Conservation (phyloP, 2,113 vertebrate genomes). For the Uria aalge region DNA sequence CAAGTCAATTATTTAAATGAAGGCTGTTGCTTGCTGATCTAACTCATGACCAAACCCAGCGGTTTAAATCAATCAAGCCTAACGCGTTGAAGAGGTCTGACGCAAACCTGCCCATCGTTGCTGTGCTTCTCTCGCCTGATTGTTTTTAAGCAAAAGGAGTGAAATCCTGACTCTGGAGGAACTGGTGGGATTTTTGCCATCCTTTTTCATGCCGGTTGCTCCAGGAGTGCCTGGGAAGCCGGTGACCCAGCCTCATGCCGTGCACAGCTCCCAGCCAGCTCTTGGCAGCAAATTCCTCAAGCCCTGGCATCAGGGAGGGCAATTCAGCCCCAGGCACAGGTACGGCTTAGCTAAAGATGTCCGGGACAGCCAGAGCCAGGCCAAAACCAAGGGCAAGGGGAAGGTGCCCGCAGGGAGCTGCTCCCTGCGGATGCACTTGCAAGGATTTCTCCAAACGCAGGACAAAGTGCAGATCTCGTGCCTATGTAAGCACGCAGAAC, state of each 20-base stretch:
- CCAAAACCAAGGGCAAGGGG: neutral
- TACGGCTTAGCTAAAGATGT: neutral
- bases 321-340: neutral
- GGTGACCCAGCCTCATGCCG: neutral
- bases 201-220: neutral
- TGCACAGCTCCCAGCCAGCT: neutral
- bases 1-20: slow-evolving; percentile 2
- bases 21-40: neutral
- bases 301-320: neutral
- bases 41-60: neutral
- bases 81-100: neutral
- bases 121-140: rapidly evolving
- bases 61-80: neutral
- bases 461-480: neutral
- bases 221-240: neutral
- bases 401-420: neutral
- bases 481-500: neutral
- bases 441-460: neutral
- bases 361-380: neutral
- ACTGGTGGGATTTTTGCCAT: neutral
- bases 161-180: neutral
- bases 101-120: neutral
- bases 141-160: neutral
- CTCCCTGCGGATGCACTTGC: rapidly evolving
- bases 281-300: neutral